Evolutionary conservation across 2,797 vertebrate genomes (phyloP).

Genomic region (Danio aesculapii): DNA sequence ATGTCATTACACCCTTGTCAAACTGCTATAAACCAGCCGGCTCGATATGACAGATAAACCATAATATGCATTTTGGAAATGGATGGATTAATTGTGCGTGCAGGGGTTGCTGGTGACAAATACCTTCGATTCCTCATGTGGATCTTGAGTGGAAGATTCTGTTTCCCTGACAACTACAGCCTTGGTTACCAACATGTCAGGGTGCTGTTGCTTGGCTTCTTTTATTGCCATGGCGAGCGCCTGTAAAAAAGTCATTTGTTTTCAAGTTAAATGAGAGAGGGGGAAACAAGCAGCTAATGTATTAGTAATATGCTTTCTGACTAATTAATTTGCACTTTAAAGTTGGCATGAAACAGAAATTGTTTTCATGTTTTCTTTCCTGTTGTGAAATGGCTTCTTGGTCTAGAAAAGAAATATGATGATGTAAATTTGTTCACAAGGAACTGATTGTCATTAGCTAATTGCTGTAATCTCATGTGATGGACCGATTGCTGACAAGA

Average conservation of each 20-base stretch:
- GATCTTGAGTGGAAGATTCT: constrained; percentile 92
- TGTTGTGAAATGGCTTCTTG: background rate
- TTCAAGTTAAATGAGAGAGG: constrained; percentile 13
- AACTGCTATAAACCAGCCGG: constrained; percentile 19
- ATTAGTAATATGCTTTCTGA: constrained; percentile 23
- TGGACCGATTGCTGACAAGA: background rate
- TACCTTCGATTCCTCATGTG: constrained; percentile 89
- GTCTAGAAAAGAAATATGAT: background rate
- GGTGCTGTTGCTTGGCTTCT: constrained; percentile 97
- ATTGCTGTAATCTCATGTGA: background rate
- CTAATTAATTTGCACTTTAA: constrained; percentile 7
- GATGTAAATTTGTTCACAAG: background rate
- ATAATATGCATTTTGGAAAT: constrained; percentile 31
- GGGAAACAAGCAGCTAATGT: constrained; percentile 18
- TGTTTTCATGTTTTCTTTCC: background rate
- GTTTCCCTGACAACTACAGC: constrained; percentile 99
- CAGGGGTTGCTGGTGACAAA: constrained; percentile 41
- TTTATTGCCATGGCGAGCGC: constrained; percentile 98
- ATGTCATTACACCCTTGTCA: constrained; percentile 41
- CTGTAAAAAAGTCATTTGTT: constrained; percentile 71
- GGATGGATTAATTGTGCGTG: constrained; percentile 44
- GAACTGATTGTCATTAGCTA: background rate
- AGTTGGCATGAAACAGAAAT: background rate
- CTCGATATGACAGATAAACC: constrained; percentile 40
- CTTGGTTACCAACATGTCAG: constrained; percentile 99